Evolutionary conservation across 2,888 invertebrate genomes (phyloP).

Genomic region (Leucophenga montana): DNA sequence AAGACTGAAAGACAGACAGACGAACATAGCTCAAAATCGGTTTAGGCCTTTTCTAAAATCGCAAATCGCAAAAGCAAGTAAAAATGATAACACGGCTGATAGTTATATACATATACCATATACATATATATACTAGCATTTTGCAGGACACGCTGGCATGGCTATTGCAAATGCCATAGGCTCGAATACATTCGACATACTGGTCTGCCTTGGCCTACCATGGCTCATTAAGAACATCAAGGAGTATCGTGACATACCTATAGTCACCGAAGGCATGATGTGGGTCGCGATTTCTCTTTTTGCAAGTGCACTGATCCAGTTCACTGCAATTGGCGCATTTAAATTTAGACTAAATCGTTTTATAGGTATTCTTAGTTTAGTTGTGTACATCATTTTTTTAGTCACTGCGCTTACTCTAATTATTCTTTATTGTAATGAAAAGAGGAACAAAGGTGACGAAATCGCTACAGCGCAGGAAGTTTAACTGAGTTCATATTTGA

Average conservation of each 20-base stretch:
- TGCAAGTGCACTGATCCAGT: neutral
- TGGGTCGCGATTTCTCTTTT: neutral
- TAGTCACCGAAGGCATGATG: neutral
- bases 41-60: no score
- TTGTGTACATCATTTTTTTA: neutral
- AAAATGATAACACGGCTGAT: no score
- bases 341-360: neutral
- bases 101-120: no score
- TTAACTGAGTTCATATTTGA: no score
- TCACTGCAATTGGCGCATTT: neutral
- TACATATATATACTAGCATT: no score
- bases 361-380: neutral
- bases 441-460: no score
- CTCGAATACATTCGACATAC: constrained; percentile 86
- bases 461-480: no score
- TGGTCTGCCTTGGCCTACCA: constrained; percentile 84
- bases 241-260: no score
- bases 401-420: neutral
- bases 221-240: constrained; percentile 74
- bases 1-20: no score
- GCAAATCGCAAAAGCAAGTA: no score
- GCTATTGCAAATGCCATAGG: constrained; percentile 87
- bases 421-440: neutral
- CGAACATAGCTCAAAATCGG: no score
- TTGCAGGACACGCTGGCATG: constrained; percentile 74